Base-by-base conservation (phyloP, 2,797 vertebrate species). In the Peromyscus nudipes region DNA sequence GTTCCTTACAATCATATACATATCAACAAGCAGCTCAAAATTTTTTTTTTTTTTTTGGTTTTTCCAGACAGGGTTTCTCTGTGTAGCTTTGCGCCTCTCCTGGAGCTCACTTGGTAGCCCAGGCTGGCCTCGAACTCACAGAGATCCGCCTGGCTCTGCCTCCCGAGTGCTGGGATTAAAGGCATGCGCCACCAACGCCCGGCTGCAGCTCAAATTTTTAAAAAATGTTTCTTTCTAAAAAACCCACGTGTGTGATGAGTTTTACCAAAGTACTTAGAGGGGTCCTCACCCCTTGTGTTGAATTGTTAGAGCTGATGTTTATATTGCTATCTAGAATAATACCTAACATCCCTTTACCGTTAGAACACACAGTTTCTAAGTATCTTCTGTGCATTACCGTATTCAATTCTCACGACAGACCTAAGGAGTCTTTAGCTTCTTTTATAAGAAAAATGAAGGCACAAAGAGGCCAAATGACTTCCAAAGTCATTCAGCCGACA, bases 11-110 rank as follows among this genome's bases (percentile, higher is more conserved):
- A 49, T 6, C 29, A 4, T 89, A 73, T 88, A 52, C 67, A 85
- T 91, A 69, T 95, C 13, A 77, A 91, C 17, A 89, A 80, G 71
- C 73, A 77, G 71, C 73, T 96, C 79, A 93, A 89, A n/a, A n/a
- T n/a, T n/a, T n/a, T n/a, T n/a, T n/a, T n/a, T n/a, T n/a, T n/a
- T n/a, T n/a, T n/a, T n/a, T n/a, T n/a, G n/a, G n/a, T n/a, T n/a
- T n/a, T n/a, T n/a, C n/a, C n/a, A n/a, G n/a, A n/a, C n/a, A n/a
- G n/a, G n/a, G n/a, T n/a, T n/a, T n/a, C n/a, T n/a, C n/a, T n/a
- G n/a, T n/a, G n/a, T n/a, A n/a, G n/a, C n/a, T n/a, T n/a, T n/a
- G n/a, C n/a, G n/a, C n/a, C n/a, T n/a, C n/a, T n/a, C n/a, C n/a
- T n/a, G n/a, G n/a, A n/a, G n/a, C n/a, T n/a, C n/a, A n/a, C n/a